Evolutionary conservation across 2,797 vertebrate genomes (phyloP), one percentile per base, ranked within the genome.

Genomic region (Sebastes taczanowskii): DNA sequence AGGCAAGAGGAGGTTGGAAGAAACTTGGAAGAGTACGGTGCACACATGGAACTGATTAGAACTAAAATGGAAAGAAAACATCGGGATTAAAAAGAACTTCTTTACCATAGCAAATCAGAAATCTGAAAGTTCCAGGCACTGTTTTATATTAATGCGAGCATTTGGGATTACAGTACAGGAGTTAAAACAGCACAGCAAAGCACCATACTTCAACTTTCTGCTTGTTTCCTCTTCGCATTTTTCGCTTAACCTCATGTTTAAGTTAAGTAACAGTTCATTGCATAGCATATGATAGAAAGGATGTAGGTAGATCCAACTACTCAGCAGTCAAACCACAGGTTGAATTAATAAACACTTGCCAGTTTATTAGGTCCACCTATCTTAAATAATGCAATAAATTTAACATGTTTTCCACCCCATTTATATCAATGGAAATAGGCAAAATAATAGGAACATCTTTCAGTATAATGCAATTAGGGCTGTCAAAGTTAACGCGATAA

Each of bases 231-330:
- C 29, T 61, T 20, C 13, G n/a, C 22, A 27, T 59, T 38, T 46
- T 78, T 61, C 20, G 46, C 49, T 74, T 6, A 72, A 65, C 49
- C 60, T 58, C 11, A 42, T 52, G 32, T 72, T 82, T 70, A 52
- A 59, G 22, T 62, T 27, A 35, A 35, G 35, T 35, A 30, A 25
- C 11, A 62, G 30, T 71, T 82, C 20, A 61, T 64, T 69, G 71
- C 61, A 76, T 56, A 69, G 76, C 23, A n/a, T 46, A 71, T 67
- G 62, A 80, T 71, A 53, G 61, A 61, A 71, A 61, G 22, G 52
- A 52, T 80, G 80, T 29, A 60, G 62, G 71, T 38, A 71, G 75
- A 77, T 80, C 55, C 53, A 66, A 77, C 71, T 70, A 53, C 62
- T 82, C 42, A 79, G 78, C 70, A 79, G 58, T 65, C 69, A 56